phyloP scores from a whole-genome alignment of 2,113 vertebrate species.

The Himantopus leucocephalus region DNA sequence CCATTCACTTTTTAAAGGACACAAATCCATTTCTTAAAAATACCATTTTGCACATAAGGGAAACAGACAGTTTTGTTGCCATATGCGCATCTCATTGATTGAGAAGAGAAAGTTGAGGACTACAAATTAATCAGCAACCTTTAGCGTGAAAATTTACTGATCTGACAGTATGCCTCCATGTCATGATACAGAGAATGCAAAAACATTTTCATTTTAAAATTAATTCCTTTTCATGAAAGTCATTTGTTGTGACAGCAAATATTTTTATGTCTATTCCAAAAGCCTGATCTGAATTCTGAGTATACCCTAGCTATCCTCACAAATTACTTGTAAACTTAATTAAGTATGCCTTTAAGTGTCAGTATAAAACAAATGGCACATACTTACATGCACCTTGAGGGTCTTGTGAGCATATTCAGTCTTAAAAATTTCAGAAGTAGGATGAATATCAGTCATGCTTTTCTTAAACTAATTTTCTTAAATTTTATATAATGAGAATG shows the following conservation, averaged over 20 bases:
- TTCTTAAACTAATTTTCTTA: background rate
- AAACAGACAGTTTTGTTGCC: background rate
- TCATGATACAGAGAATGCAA: background rate
- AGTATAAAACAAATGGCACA: background rate
- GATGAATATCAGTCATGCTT: background rate
- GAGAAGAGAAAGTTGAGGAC: background rate
- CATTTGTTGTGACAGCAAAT: background rate
- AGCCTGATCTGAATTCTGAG: background rate
- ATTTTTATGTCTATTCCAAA: background rate
- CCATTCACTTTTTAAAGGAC: background rate
- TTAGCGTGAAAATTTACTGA: background rate
- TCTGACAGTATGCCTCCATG: background rate
- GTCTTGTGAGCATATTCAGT: background rate
- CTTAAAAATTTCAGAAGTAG: background rate
- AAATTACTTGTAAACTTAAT: background rate
- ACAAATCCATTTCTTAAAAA: background rate
- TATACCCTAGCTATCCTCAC: background rate
- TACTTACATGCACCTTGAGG: background rate
- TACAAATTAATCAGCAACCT: background rate
- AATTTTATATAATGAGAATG: background rate
- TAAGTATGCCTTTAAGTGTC: background rate
- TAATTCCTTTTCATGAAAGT: background rate
- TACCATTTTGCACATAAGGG: background rate
- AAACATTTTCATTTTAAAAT: background rate
- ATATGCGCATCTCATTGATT: background rate